Percentiles rank a stretch among this genome's conserved stretches.
Evolutionary conservation across 2,113 vertebrate genomes (phyloP).

Genomic region (Suncus etruscus): DNA sequence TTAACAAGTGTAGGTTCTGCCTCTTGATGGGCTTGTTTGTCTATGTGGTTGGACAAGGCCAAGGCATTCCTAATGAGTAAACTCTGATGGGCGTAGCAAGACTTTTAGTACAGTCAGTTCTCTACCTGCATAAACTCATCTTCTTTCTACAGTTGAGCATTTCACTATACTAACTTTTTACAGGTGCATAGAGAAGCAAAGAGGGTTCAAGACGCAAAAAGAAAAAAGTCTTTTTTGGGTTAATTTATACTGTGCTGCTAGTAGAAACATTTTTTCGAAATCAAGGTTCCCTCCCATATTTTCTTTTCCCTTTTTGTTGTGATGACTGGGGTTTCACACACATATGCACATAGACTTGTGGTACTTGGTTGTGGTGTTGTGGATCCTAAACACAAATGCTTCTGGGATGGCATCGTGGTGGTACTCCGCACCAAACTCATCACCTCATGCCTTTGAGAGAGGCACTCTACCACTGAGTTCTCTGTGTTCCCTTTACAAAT

Average conservation of each 20-base stretch:
- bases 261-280: not conserved
- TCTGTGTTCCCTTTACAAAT: too few relatives aligned
- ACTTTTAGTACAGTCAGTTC: not conserved
- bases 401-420: too few relatives aligned
- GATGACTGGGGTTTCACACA: too few relatives aligned
- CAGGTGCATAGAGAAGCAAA: conserved; percentile 29
- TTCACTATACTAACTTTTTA: not conserved
- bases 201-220: not conserved
- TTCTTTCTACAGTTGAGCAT: conserved; percentile 52
- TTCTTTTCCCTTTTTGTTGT: too few relatives aligned
- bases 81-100: conserved; percentile 4
- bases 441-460: too few relatives aligned
- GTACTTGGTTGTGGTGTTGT: too few relatives aligned
- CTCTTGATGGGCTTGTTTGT: conserved; percentile 7
- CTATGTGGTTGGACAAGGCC: conserved; percentile 39
- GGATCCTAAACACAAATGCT: too few relatives aligned
- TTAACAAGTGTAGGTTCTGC: not conserved
- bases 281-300: too few relatives aligned
- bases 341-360: too few relatives aligned
- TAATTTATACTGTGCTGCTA: conserved; percentile 29
- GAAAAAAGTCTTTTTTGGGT: not conserved
- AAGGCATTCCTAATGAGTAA: not conserved
- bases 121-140: conserved; percentile 7
- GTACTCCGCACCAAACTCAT: too few relatives aligned
- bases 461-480: too few relatives aligned